Conservation (phyloP, 2,113 vertebrate species). For the Ailurus styani region DNA sequence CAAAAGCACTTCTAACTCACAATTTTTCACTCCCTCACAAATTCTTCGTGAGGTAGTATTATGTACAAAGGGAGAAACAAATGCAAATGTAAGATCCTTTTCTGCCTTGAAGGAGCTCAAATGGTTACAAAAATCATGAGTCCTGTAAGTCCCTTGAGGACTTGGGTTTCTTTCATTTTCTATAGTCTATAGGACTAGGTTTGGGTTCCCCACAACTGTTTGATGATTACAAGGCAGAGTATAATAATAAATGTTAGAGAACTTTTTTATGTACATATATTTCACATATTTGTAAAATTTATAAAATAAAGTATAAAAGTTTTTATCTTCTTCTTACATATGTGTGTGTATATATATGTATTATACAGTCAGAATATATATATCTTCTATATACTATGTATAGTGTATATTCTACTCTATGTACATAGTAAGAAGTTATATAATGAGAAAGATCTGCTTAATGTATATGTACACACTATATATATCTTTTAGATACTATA, state of each 20-base stretch:
- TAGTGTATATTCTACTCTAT: not conserved
- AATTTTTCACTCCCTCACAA: not conserved
- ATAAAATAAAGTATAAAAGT: not conserved
- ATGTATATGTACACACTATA: not conserved
- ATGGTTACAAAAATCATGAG: not conserved
- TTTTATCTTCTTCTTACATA: not conserved
- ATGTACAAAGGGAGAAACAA: not conserved
- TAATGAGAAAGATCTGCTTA: not conserved
- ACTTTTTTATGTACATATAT: not conserved
- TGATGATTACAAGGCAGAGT: not conserved
- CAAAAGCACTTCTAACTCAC: not conserved
- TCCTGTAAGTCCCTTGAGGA: not conserved
- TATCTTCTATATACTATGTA: not conserved
- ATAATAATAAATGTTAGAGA: not conserved
- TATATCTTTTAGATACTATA: not conserved
- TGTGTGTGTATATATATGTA: not conserved
- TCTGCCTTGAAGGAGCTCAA: not conserved
- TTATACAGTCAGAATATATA: not conserved
- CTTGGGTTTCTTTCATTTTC: not conserved
- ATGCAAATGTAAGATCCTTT: not conserved
- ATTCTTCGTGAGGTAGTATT: not conserved
- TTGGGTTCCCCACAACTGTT: not conserved
- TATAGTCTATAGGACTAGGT: not conserved
- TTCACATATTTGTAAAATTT: not conserved
- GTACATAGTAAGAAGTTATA: not conserved